Evolutionary conservation across 2,113 vertebrate species (phyloP), one percentile per base, ranked within the genome.

Genomic region (Chamaea fasciata): DNA sequence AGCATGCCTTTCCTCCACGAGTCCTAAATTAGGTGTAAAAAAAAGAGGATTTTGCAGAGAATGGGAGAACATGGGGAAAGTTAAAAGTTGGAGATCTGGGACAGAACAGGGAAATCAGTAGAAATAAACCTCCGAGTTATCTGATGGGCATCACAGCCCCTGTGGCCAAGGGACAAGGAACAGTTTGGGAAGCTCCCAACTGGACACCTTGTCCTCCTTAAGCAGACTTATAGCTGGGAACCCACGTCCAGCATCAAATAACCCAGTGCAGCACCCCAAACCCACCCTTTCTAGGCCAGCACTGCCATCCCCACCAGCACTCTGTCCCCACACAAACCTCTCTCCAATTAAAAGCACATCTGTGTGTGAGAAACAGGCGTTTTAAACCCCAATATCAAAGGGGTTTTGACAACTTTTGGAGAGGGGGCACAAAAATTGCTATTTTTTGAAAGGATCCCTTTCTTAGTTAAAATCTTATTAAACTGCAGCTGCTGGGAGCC

Each of bases 401-500:
- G 62, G 78, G 85, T 95, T 91, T 91, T 21, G 59, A 49, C 50
- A 83, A 60, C 57, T 69, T 76, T 7, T 2, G 12, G 33, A 26
- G 53, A n/a, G 11, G 15, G 26, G 27, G 46, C 31, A 8, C 15
- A 26, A 33, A 53, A 79, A 52, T 23, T 15, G 24, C 73, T 69
- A 0, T 33, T 85, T 85, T 67, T 67, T 91, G 57, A 96, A 89
- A 92, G 56, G 73, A 71, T 44, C 17, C 27, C 31, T 92, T 75
- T 73, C 31, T 71, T 60, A 80, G 81, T 81, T 35, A 62, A 74
- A 95, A 85, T 94, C 59, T 71, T 65, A 97, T 96, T 96, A 80
- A 96, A 91, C 44, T 49, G 10, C 59, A 94, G 95, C 91, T 86
- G 28, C 92, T 64, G 90, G 94, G 96, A 93, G 87, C 74, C 84